Evolutionary conservation across 1,140 invertebrate genomes (phyloP), one percentile per base, ranked within the genome.

Genomic region (Bombus confusus): DNA sequence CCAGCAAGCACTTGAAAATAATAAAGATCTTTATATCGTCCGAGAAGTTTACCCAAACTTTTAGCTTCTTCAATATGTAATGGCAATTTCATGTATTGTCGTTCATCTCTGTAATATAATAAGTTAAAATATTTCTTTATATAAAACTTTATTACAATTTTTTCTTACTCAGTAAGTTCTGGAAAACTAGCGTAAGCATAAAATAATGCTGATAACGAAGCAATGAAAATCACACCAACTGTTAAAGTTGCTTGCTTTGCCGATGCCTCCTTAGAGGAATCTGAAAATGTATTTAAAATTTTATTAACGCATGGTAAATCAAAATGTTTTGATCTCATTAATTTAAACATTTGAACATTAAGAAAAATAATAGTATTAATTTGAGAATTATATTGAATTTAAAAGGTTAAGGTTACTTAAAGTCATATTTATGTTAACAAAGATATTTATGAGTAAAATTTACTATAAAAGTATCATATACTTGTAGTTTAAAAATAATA

Each of bases 11-110:
- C 99, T 96, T 98, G 97, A 92, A 97, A 97, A 94, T 98, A 99
- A 95, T 99, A 99, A 92, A 98, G 97, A 82, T 99, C 98, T 95
- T 99, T 99, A 94, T 99, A 99, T 90, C 97, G 96, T 94, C 98
- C 97, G 88, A 99, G 96, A 62, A 99, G 97, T 94, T 97, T 96
- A 86, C 99, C 99, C 75, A 99, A 95, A 92, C 98, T 97, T 96
- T 99, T 99, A 12, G 99, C 99, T 96, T 99, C 99, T 94, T 99
- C 98, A 89, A 99, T 98, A 94, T 99, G 97, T 94, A 97, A 96
- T 73, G 99, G 99, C 87, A 99, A 95, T 95, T 98, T 99, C 84
- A 99, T 97, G 95, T 98, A 96, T 91, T 97, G 95, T 92, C 96
- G 97, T 94, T 99, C 99, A 93, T 98, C 95, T 82, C 99, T 99